These are phyloP conservation scores for Amblyopsis rosae DNA, from an alignment of 2,113 vertebrate species.

Conservation along the genomic window DNA sequence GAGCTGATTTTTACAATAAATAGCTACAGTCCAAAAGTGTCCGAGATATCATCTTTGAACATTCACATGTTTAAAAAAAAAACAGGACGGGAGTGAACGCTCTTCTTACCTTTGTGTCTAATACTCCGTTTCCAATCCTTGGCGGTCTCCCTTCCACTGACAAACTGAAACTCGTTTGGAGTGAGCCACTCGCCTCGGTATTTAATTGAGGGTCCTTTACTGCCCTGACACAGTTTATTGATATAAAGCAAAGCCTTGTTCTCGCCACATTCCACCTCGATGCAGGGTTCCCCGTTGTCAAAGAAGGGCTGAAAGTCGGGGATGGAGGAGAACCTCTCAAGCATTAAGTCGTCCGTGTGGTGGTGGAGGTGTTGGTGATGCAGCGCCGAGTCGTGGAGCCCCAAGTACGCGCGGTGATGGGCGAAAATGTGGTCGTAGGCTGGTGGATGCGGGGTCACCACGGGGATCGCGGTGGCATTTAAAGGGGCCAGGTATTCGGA, in stretches of 20 bases:
- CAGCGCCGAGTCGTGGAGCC: constrained; percentile 80
- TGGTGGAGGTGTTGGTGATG: constrained; percentile 81
- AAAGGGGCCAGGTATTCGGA: constrained; percentile 88
- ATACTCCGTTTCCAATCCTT: constrained; percentile 99
- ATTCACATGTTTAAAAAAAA: not conserved
- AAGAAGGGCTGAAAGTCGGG: constrained; percentile 96
- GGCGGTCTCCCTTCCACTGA: constrained; percentile 97
- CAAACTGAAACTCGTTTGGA: constrained; percentile 98
- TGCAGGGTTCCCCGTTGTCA: constrained; percentile 94
- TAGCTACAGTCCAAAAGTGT: constrained; percentile 21
- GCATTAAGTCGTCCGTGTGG: constrained; percentile 87
- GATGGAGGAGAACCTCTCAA: constrained; percentile 90
- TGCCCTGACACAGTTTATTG: constrained; percentile 95
- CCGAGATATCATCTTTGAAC: constrained; percentile 4
- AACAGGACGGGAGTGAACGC: not conserved
- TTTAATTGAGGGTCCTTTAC: constrained; percentile 96
- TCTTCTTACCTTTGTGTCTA: constrained; percentile 90
- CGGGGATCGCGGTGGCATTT: constrained; percentile 85
- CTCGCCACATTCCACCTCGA: constrained; percentile 98
- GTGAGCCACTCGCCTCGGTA: constrained; percentile 97
- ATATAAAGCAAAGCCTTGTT: constrained; percentile 97
- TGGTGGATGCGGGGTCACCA: constrained; percentile 88
- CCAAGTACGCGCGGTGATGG: constrained; percentile 85
- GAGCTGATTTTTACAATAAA: constrained; percentile 33
- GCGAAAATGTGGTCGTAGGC: constrained; percentile 87